Percentiles rank a stretch among this genome's conserved stretches.
These are phyloP conservation scores for Tachysurus vachellii DNA, from an alignment of 2,113 vertebrate genomes.

Conservation along the genomic window DNA sequence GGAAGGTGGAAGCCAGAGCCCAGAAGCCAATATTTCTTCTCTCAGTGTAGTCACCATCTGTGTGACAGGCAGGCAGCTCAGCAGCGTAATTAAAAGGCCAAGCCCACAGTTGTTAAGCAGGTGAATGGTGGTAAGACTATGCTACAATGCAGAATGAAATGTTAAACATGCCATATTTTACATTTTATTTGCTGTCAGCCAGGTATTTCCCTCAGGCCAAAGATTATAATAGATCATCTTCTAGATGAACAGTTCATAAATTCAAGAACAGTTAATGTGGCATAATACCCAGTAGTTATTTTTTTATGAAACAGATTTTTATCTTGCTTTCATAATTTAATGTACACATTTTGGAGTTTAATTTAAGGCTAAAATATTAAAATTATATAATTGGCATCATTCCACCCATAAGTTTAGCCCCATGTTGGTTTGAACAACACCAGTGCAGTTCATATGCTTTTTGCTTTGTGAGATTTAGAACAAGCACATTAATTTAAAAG, in stretches of 20 bases:
- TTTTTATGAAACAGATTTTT: background rate
- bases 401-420: background rate
- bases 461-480: background rate
- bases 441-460: constrained; percentile 7
- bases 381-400: background rate
- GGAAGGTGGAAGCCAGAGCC: constrained; percentile 15
- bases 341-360: background rate
- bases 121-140: constrained; percentile 1
- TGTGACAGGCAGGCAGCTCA: constrained; percentile 34
- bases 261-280: background rate
- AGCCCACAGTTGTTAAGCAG: constrained; percentile 16
- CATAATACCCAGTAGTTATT: background rate
- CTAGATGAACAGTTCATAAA: background rate
- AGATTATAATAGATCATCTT: background rate
- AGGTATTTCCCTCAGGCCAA: background rate
- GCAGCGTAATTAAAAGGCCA: constrained; percentile 46
- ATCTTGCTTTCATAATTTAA: background rate
- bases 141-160: constrained; percentile 8
- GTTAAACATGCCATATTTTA: constrained; percentile 33
- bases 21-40: constrained; percentile 14
- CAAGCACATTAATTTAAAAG: background rate
- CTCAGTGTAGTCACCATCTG: background rate
- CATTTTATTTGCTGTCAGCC: constrained; percentile 1
- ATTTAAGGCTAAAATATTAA: background rate
- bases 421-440: background rate